Percentiles rank a stretch among this genome's conserved stretches.
Conservation (phyloP, 2,113 vertebrate species). For the Xiphorhynchus elegans region DNA sequence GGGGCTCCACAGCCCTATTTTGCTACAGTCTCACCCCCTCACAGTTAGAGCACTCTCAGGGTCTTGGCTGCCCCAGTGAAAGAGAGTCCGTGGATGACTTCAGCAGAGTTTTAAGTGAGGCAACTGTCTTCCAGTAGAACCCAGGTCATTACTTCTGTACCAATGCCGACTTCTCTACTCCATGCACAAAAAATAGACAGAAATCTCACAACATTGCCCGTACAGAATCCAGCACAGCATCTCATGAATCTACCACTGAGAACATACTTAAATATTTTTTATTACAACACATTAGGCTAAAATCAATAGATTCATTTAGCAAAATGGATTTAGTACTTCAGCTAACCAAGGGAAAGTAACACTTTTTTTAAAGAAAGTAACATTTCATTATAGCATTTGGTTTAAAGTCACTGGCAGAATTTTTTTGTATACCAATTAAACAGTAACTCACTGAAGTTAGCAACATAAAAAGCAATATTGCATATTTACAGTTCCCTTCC, state of each 20-base stretch:
- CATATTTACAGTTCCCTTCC: conserved; percentile 20
- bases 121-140: neutral
- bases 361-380: conserved; percentile 34
- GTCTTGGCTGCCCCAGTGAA: neutral
- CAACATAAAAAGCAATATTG: conserved; percentile 45
- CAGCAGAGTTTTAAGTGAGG: neutral
- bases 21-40: neutral
- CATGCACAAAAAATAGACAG: neutral
- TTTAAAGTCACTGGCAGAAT: conserved; percentile 36
- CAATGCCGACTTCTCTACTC: neutral
- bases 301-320: conserved; percentile 50
- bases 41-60: neutral
- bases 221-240: neutral
- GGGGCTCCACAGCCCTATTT: neutral
- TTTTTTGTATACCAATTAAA: conserved; percentile 28
- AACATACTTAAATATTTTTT: conserved; percentile 48
- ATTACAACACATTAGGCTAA: conserved; percentile 35
- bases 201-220: neutral
- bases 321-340: conserved; percentile 44
- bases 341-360: conserved; percentile 46
- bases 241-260: conserved; percentile 34
- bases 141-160: neutral
- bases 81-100: neutral
- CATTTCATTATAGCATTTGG: conserved; percentile 24
- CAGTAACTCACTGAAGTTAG: conserved; percentile 16